Evolutionary conservation across 2,113 vertebrate species (phyloP).

Genomic region (Melanerpes formicivorus): DNA sequence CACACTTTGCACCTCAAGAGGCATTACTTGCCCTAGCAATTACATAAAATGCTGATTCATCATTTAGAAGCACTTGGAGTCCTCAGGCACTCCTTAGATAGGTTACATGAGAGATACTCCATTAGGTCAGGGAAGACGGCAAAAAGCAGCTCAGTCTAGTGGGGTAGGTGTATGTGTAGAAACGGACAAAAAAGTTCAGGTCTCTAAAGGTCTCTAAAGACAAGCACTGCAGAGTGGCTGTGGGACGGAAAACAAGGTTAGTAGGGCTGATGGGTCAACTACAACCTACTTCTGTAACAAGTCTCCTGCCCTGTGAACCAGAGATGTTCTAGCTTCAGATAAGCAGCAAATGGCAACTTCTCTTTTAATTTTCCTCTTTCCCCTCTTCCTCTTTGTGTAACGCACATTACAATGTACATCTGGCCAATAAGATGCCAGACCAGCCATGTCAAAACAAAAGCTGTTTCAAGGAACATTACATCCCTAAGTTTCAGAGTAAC

Average conservation of each 20-base stretch:
- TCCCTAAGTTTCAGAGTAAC: background rate
- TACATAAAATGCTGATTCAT: background rate
- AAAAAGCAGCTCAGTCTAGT: background rate
- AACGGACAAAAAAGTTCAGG: background rate
- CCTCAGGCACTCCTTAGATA: background rate
- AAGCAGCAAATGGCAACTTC: background rate
- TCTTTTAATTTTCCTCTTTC: background rate
- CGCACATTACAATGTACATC: background rate
- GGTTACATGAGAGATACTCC: background rate
- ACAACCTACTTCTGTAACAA: background rate
- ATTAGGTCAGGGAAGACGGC: background rate
- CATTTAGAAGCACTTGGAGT: background rate
- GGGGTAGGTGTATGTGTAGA: background rate
- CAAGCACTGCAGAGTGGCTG: background rate
- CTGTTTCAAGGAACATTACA: background rate
- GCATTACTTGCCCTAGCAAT: background rate
- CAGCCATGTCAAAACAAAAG: rapidly evolving
- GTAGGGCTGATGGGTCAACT: background rate
- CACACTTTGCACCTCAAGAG: background rate
- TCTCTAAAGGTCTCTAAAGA: background rate
- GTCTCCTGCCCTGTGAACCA: background rate
- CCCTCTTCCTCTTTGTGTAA: rapidly evolving
- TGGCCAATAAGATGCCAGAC: background rate
- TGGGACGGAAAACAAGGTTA: background rate
- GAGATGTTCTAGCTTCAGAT: background rate